Evolutionary conservation across 2,113 vertebrate species (phyloP).

Genomic region (Tragelaphus buxtoni): DNA sequence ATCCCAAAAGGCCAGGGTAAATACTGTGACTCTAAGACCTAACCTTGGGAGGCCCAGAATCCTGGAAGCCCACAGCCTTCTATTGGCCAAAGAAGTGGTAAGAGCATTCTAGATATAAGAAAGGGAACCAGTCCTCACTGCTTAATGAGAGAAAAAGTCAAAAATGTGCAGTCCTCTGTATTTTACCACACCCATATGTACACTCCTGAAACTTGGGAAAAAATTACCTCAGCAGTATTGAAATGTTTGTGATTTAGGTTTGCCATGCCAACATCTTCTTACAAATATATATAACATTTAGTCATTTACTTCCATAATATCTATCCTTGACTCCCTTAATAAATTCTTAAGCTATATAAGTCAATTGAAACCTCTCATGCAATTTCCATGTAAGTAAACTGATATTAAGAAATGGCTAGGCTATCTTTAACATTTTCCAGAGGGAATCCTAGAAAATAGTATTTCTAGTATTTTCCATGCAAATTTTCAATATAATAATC

Average conservation of each 20-base stretch:
- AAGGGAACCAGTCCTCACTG: background rate
- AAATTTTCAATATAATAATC: slow-evolving; percentile 38
- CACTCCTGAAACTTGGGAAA: background rate
- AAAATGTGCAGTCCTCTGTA: background rate
- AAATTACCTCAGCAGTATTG: background rate
- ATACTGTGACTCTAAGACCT: background rate
- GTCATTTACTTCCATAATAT: background rate
- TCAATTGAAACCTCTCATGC: background rate
- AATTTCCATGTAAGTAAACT: slow-evolving; percentile 35
- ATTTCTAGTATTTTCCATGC: background rate
- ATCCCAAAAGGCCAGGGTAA: background rate
- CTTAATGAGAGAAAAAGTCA: background rate
- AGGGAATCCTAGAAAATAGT: background rate
- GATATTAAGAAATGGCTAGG: slow-evolving; percentile 9
- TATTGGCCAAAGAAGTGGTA: background rate
- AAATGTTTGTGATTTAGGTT: background rate
- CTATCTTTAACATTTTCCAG: slow-evolving; percentile 19
- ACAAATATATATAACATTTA: background rate
- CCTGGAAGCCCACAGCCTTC: background rate
- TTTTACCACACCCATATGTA: background rate
- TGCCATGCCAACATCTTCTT: background rate
- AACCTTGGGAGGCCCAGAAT: background rate
- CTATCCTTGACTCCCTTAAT: background rate
- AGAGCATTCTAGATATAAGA: background rate
- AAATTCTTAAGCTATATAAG: background rate